Conservation (phyloP, 2,113 vertebrate species). For the Archocentrus centrarchus region DNA sequence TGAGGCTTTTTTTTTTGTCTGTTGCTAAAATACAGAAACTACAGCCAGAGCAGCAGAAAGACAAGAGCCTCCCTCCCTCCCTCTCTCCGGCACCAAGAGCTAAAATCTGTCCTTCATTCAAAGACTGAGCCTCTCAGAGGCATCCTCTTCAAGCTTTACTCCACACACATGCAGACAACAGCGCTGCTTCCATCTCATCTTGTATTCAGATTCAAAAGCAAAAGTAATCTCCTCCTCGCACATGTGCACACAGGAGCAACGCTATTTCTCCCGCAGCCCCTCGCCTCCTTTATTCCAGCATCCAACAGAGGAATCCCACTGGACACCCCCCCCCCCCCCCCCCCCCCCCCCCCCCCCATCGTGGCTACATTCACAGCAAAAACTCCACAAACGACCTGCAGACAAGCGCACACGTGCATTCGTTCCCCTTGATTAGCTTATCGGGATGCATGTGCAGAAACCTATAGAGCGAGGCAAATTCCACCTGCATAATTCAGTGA, state of each 20-base stretch:
- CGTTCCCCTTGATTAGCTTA: conserved; percentile 51
- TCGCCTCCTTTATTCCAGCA: neutral
- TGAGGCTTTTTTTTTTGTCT: neutral
- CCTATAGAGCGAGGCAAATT: neutral
- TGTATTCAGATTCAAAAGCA: conserved; percentile 28
- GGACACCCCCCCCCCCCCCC: neutral
- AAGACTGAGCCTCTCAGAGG: neutral
- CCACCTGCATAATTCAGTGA: conserved; percentile 49
- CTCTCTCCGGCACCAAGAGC: no score
- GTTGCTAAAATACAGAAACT: neutral
- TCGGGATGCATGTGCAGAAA: conserved; percentile 53
- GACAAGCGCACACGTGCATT: conserved; percentile 29
- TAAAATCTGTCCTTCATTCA: no score
- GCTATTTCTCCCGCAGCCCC: neutral
- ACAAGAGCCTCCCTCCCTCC: no score
- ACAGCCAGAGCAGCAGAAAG: neutral
- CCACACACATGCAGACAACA: neutral
- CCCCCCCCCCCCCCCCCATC: neutral
- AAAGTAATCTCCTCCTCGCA: conserved; percentile 20
- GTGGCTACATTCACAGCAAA: neutral
- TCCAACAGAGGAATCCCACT: conserved; percentile 19
- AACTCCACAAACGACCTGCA: conserved; percentile 34
- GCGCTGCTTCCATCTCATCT: conserved; percentile 11
- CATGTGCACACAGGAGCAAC: neutral
- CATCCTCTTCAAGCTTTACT: neutral